A percentile compares a stretch with the other conserved stretches of the same genome.
Conservation (phyloP, 2,888 invertebrate genomes). For the Xanthia icteritia region DNA sequence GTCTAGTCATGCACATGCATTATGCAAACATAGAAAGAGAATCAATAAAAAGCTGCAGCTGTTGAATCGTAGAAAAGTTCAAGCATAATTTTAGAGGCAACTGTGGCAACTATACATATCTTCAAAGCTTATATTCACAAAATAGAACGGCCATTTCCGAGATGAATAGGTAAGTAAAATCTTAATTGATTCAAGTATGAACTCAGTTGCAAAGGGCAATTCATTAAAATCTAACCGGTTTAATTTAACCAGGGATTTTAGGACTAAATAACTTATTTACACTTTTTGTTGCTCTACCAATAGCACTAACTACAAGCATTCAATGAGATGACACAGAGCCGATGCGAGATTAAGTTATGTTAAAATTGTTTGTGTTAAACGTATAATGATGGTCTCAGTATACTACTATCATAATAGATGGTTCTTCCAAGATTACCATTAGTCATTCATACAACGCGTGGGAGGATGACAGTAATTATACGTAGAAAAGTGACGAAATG, state of each 20-base stretch:
- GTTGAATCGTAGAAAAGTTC: constrained; percentile 57
- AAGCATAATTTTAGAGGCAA: constrained; percentile 31
- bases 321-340: constrained; percentile 12
- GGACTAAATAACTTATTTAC: not conserved
- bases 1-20: constrained; percentile 73
- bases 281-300: constrained; percentile 9
- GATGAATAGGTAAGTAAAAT: not conserved
- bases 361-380: constrained; percentile 56
- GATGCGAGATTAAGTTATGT: constrained; percentile 49
- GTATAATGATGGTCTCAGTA: constrained; percentile 48
- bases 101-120: not conserved
- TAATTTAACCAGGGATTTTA: not conserved
- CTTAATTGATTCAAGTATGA: not conserved
- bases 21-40: constrained; percentile 66
- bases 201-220: not conserved
- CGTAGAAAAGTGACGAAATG: constrained; percentile 80
- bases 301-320: not conserved
- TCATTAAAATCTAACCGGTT: constrained; percentile 12
- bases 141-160: not conserved
- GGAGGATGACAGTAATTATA: constrained; percentile 78
- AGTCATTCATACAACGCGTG: constrained; percentile 76
- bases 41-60: constrained; percentile 66
- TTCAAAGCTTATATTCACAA: constrained; percentile 4
- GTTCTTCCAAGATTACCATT: constrained; percentile 69
- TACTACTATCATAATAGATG: constrained; percentile 60